phyloP scores from a whole-genome alignment of 2,797 vertebrate genomes.

The Melanotaenia nigrans region DNA sequence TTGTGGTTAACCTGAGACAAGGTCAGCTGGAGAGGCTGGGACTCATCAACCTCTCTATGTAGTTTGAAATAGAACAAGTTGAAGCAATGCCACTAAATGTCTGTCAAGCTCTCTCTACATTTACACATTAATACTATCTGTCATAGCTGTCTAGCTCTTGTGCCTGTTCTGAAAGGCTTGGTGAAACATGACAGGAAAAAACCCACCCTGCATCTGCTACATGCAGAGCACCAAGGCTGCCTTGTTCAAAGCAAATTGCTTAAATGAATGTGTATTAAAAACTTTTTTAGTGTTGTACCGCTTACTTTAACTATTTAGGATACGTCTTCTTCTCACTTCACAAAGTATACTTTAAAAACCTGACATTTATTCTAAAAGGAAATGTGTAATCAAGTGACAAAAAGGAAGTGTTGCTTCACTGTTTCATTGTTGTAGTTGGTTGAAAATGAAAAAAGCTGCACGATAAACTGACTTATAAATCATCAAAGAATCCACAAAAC shows the following conservation, averaged over 20 bases:
- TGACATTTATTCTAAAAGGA: background rate
- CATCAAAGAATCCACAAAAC: background rate
- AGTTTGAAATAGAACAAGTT: constrained; percentile 16
- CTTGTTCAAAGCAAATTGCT: background rate
- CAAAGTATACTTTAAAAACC: background rate
- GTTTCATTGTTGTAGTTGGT: background rate
- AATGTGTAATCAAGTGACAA: background rate
- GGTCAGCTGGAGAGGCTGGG: constrained; percentile 47
- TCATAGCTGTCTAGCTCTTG: background rate
- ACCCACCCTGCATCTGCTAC: background rate
- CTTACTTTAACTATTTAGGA: background rate
- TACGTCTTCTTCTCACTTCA: background rate
- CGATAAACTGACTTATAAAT: no score
- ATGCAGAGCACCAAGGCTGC: background rate
- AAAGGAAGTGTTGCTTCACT: background rate
- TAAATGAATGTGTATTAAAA: background rate
- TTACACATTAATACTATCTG: background rate
- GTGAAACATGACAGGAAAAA: background rate
- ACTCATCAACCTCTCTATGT: constrained; percentile 1
- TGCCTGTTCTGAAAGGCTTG: background rate
- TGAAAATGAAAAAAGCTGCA: no score
- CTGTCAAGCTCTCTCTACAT: background rate
- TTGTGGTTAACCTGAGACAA: constrained; percentile 54
- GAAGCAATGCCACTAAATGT: constrained; percentile 12
- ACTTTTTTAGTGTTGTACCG: background rate